Percentiles rank a stretch among this genome's conserved stretches.
phyloP scores from a whole-genome alignment of 2,797 vertebrate genomes.

The Hydrophis major region DNA sequence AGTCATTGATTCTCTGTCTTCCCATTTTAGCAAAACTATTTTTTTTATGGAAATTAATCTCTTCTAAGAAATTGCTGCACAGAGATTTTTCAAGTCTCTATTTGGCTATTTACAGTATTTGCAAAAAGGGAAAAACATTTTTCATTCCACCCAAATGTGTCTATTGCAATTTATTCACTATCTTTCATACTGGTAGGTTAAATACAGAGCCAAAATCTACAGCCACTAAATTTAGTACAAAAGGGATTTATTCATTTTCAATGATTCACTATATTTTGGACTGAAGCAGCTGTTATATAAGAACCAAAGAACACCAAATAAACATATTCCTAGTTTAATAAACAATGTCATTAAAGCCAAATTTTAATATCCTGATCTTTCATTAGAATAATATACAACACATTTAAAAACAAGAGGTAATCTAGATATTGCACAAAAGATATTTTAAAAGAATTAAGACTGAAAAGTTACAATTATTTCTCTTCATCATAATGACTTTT shows the following conservation, averaged over 20 bases:
- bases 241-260: constrained; percentile 42
- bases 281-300: constrained; percentile 42
- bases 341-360: constrained; percentile 41
- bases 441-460: background rate
- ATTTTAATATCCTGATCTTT: constrained; percentile 14
- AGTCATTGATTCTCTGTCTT: background rate
- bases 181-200: constrained; percentile 41
- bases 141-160: constrained; percentile 28
- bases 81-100: constrained; percentile 7
- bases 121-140: constrained; percentile 25
- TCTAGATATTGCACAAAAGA: background rate
- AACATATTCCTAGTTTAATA: constrained; percentile 45
- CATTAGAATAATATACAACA: background rate
- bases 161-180: constrained; percentile 31
- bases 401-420: background rate
- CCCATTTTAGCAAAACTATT: background rate
- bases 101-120: constrained; percentile 10
- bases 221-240: constrained; percentile 50
- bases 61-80: constrained; percentile 7
- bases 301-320: constrained; percentile 37
- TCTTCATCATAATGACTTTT: background rate
- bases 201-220: constrained; percentile 51
- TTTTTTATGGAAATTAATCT: constrained; percentile 4
- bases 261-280: background rate
- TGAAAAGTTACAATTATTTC: background rate